A percentile compares a stretch with the other conserved stretches of the same genome.
These are phyloP conservation scores for Corythoichthys haematopterus DNA, from an alignment of 2,113 vertebrate species.

Conservation along the genomic window DNA sequence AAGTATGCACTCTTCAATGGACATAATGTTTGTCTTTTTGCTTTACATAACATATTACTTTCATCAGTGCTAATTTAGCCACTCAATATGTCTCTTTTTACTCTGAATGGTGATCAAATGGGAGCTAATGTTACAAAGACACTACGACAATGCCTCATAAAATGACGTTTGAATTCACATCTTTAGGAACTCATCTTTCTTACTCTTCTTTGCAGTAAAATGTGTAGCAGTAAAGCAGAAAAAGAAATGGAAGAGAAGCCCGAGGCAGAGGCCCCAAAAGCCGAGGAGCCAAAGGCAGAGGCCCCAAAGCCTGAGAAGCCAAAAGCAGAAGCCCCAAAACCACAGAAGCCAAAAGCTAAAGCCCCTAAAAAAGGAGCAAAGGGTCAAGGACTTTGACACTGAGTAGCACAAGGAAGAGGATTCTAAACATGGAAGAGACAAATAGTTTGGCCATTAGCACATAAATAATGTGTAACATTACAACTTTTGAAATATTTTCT, in stretches of 20 bases:
- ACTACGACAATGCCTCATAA: background rate
- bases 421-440: constrained; percentile 3
- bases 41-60: background rate
- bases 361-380: background rate
- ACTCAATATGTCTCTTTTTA: background rate
- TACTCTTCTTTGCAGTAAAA: constrained; percentile 42
- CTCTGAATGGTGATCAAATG: background rate
- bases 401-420: background rate
- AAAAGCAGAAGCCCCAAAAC: background rate
- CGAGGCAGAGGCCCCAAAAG: background rate
- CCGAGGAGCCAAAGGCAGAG: background rate
- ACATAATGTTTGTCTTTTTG: background rate
- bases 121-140: background rate
- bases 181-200: background rate
- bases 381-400: background rate
- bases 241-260: background rate
- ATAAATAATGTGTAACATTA: background rate
- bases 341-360: background rate
- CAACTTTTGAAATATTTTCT: background rate
- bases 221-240: constrained; percentile 39
- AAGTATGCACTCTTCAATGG: constrained; percentile 47
- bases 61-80: background rate
- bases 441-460: background rate
- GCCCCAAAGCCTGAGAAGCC: background rate
- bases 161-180: background rate